Evolutionary conservation across 2,888 invertebrate species (phyloP), one percentile per base, ranked within the genome.

Genomic region (Ectemnius lituratus): DNA sequence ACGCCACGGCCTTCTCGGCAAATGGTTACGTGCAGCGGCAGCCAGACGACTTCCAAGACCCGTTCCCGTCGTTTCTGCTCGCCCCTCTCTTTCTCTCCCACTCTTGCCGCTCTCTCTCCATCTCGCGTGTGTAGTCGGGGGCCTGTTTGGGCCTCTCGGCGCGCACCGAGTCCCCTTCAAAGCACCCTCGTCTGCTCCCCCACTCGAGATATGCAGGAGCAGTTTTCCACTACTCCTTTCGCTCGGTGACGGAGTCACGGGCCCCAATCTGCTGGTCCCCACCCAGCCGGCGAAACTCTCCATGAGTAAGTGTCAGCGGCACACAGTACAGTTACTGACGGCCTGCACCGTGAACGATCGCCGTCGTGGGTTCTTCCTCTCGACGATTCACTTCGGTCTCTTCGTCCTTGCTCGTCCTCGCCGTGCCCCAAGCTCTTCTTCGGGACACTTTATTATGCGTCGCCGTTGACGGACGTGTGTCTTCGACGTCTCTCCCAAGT

Each of bases 281-380:
- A 81, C 85, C 84, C 70, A 47, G 45, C 28, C 72, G 72, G 77
- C 70, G 76, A 76, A 76, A 83, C 84, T 78, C 37, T 6, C 84
- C 81, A 79, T 83, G 85, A 85, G 84, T 83, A 84, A 86, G 80
- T 87, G 85, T 85, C 86, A 79, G 83, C 84, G 79, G 75, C 79
- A 82, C 82, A 87, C 85, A 84, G 87, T 88, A 88, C 88, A 88
- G 88, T 89, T 88, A 88, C 84, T 79, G 87, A 85, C 86, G 86
- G 84, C 82, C 80, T 85, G 82, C 81, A 84, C 82, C 83, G 83
- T 83, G 83, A 84, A 86, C 83, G 82, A 81, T 77, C 68, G 71
- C 67, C 81, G 82, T 75, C 73, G 77, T 69, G 68, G 75, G 45
- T 16, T 52, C n/a, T 13, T 14, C 66, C 16, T 59, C 66, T 71